Percentiles rank a stretch among this genome's conserved stretches.
These are phyloP conservation scores for Helleia helle DNA, from an alignment of 2,888 invertebrate species.

Conservation along the genomic window DNA sequence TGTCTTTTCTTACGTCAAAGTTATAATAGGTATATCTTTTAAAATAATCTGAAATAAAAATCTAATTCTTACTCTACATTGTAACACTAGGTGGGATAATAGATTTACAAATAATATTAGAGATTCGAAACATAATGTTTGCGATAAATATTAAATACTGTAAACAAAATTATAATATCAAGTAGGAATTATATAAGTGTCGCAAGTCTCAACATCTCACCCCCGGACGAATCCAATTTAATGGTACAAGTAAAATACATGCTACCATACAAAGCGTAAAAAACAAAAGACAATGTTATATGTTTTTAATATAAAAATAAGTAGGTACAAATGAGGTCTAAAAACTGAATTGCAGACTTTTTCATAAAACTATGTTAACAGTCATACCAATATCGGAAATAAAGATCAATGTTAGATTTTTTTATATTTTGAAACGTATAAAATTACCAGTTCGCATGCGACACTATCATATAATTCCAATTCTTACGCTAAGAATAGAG, in stretches of 20 bases:
- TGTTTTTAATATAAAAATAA: no score
- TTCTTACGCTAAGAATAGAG: conserved; percentile 4
- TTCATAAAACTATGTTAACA: no score
- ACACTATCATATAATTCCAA: neutral
- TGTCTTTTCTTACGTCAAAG: conserved; percentile 14
- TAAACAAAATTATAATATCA: conserved; percentile 7
- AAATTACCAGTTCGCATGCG: neutral
- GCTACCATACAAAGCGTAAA: no score
- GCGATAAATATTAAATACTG: conserved; percentile 32
- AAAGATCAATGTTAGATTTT: no score
- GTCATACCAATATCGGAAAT: no score
- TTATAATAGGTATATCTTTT: conserved; percentile 10
- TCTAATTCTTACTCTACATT: conserved; percentile 52
- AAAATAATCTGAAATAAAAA: conserved; percentile 21
- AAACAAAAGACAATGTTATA: no score
- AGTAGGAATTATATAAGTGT: neutral
- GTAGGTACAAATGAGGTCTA: no score
- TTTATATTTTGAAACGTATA: no score
- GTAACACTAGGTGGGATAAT: conserved; percentile 65
- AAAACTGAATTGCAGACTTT: no score
- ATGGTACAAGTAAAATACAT: no score
- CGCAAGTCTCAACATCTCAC: neutral
- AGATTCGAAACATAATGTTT: conserved; percentile 26
- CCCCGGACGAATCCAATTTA: no score
- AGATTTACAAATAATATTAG: conserved; percentile 29